Evolutionary conservation across 2,888 invertebrate genomes (phyloP), one percentile per base, ranked within the genome.

Genomic region (Hypselothyrea guttata): DNA sequence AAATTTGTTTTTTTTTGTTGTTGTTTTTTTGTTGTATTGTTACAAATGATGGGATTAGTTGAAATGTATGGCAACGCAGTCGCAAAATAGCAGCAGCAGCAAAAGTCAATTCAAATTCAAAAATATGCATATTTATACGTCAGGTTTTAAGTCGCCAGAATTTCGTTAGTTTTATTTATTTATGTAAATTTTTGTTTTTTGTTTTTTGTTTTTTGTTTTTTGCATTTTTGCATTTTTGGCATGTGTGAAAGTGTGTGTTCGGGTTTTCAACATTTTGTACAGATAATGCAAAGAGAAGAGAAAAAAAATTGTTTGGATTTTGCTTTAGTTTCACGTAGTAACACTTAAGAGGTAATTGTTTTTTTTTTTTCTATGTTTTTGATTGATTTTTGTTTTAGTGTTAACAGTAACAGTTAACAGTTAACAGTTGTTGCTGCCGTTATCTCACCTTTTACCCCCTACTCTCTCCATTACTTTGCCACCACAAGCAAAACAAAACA

Each of bases 271-370:
- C 47, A 52, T 59, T n/a, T 53, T 63, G 31, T 52, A 62, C 61
- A 77, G 70, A 75, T 51, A 82, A 78, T 78, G 78, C 78, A 78
- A 78, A 78, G 78, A 78, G 71, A 78, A 78, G 78, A 78, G 75
- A 81, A 78, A 81, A 65, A 57, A 79, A 73, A 40, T 58, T 54
- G 65, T 71, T 53, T 74, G 62, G 55, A 70, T 70, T 59, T 78
- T 60, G 78, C 78, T 78, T 78, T 78, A 75, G 78, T 72, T 22
- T 75, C 54, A 70, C 62, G 74, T 66, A 66, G 59, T 75, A 72
- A 70, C 79, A 72, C 70, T 76, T 79, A 76, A 62, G 37, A 70
- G 40, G 18, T 71, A 62, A 51, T 69, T 53, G 47, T 55, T 46
- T 30, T 47, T 40, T 33, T 53, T 41, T 9, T 44, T 34, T 35